Conservation (phyloP, 2,888 invertebrate genomes). For the Phaedon cochleariae region DNA sequence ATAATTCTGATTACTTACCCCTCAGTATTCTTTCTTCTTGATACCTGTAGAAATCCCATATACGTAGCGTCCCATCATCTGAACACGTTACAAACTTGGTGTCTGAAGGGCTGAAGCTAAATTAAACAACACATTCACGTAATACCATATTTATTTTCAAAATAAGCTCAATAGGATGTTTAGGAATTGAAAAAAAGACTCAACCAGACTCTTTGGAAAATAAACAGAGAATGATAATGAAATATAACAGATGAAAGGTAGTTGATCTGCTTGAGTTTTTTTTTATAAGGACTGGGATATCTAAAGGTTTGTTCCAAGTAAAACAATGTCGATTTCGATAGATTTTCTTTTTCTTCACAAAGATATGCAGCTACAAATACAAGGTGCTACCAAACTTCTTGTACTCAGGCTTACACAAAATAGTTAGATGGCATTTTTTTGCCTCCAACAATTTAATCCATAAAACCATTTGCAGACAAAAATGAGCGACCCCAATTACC, state of each 20-base stretch:
- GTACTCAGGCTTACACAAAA: not conserved
- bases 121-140: slow-evolving; percentile 59
- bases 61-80: slow-evolving; percentile 97
- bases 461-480: too few relatives aligned
- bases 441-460: too few relatives aligned
- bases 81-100: slow-evolving; percentile 99
- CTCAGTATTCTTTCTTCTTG: slow-evolving; percentile 94
- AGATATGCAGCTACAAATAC: not conserved
- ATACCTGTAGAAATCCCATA: slow-evolving; percentile 98
- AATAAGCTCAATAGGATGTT: not conserved
- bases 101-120: slow-evolving; percentile 98
- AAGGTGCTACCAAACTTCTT: not conserved
- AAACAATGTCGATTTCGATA: not conserved
- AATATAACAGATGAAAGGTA: not conserved
- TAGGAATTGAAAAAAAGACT: not conserved
- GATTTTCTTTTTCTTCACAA: not conserved
- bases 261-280: not conserved
- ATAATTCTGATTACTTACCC: slow-evolving; percentile 66
- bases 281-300: not conserved
- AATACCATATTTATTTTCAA: slow-evolving; percentile 10
- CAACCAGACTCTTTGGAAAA: not conserved
- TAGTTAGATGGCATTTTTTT: too few relatives aligned
- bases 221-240: not conserved
- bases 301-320: not conserved
- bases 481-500: too few relatives aligned